Evolutionary conservation across 1,140 invertebrate species (phyloP), one percentile per base, ranked within the genome.

Genomic region (Drosophila paulistorum): DNA sequence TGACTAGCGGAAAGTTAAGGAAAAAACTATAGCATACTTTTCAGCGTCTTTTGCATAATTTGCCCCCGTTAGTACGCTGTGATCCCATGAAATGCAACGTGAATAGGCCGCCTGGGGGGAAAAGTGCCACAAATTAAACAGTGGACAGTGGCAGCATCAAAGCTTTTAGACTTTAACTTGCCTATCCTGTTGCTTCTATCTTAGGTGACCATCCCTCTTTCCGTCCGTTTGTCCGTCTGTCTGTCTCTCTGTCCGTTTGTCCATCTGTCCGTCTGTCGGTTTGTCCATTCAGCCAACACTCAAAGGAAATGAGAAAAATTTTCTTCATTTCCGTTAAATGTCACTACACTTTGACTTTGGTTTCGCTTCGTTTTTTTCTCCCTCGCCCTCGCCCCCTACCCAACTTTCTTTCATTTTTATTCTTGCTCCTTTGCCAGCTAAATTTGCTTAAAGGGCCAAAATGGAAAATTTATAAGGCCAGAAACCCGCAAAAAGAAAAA

Each of bases 281-380:
- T 3, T 51, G 17, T 51, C 45, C 45, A 51, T 51, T 51, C 45
- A 51, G 14, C 51, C 30, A 51, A 80, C 83, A 89, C 74, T 80
- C 68, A 70, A 74, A 70, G 83, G 83, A 87, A 87, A 87, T 87
- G 68, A 87, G 77, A 73, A 89, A 89, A 79, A 74, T 84, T 84
- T 89, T 86, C 83, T 84, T 87, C 83, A 87, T 87, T 87, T 87
- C 83, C 83, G 77, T 84, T 78, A 64, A 72, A 65, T 70, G 69
- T 60, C 45, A 51, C 45, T 51, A 51, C 45, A 51, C 45, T 51
- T 51, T 51, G 45, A 51, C 45, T 51, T 51, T 51, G 45, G 45
- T 51, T 51, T 51, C 45, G 17, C 11, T 23, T 5, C 17, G 9
- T 23, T 4, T 11, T 10, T 20, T 10, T 20, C 17, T 20, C 17